Evolutionary conservation across 2,888 invertebrate species (phyloP).

Genomic region (Apocheima hispidaria): DNA sequence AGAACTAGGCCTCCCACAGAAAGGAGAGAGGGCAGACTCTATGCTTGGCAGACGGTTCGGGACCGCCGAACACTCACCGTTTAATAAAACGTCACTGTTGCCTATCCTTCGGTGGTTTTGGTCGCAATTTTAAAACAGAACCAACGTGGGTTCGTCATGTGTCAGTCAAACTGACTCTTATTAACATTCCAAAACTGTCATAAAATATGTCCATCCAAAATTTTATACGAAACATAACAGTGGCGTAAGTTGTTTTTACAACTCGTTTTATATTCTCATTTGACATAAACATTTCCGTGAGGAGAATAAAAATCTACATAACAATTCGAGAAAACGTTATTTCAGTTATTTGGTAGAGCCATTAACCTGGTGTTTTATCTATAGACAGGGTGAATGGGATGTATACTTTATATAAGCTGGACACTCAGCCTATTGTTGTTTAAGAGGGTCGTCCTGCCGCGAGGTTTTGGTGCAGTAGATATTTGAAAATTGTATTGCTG

Average conservation of each 20-base stretch:
- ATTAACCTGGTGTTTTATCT: conserved; percentile 16
- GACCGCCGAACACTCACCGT: too few relatives aligned
- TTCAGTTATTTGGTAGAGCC: conserved; percentile 21
- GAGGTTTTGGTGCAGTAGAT: too few relatives aligned
- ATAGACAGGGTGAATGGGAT: neutral
- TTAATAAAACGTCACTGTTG: too few relatives aligned
- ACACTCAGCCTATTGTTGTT: neutral
- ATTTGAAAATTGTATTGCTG: too few relatives aligned
- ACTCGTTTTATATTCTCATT: conserved; percentile 36
- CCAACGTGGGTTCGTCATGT: too few relatives aligned
- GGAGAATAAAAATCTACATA: conserved; percentile 39
- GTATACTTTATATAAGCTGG: neutral
- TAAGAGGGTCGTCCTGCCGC: neutral
- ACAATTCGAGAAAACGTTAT: conserved; percentile 36
- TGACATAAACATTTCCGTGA: conserved; percentile 37
- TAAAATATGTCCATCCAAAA: conserved; percentile 31
- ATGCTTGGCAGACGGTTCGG: too few relatives aligned
- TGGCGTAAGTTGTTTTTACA: conserved; percentile 29
- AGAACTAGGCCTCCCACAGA: too few relatives aligned
- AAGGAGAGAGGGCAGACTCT: too few relatives aligned
- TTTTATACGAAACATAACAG: conserved; percentile 30
- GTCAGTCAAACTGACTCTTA: too few relatives aligned
- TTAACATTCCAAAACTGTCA: conserved; percentile 12
- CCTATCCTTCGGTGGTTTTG: too few relatives aligned
- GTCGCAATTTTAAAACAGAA: too few relatives aligned